phyloP scores from a whole-genome alignment of 2,797 vertebrate genomes.

The Petrocephalus schoutedeni region DNA sequence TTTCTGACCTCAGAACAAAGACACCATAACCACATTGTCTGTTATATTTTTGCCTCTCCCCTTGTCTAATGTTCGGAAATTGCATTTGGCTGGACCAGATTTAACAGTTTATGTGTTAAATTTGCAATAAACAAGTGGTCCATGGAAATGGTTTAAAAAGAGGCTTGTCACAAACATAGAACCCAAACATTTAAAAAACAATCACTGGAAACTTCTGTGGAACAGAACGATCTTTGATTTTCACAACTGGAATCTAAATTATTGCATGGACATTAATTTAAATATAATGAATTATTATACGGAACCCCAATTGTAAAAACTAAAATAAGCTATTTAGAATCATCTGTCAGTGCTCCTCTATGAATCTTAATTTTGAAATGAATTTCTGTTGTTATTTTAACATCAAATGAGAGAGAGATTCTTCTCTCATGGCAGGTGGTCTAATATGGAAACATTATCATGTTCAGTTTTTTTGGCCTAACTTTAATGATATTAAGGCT shows the following conservation, averaged over 20 bases:
- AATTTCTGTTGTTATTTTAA: background rate
- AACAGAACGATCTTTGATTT: background rate
- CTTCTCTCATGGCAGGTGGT: background rate
- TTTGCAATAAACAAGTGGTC: background rate
- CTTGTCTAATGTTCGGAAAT: background rate
- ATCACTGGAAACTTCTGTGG: background rate
- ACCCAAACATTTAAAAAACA: background rate
- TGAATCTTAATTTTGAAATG: background rate
- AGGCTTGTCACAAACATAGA: background rate
- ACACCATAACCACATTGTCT: background rate
- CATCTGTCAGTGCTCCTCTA: background rate
- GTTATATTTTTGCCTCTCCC: background rate
- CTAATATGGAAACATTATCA: background rate
- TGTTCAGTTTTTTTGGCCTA: background rate
- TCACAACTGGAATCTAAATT: background rate
- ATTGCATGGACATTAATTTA: background rate
- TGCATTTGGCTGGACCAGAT: background rate
- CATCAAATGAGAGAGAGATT: background rate
- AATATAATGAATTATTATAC: background rate
- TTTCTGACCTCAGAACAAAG: background rate
- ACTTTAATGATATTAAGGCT: background rate
- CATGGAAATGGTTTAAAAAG: background rate
- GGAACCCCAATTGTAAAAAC: background rate
- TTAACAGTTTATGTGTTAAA: background rate
- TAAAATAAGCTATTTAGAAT: background rate